phyloP scores from a whole-genome alignment of 2,797 vertebrate species.

The Anas acuta region DNA sequence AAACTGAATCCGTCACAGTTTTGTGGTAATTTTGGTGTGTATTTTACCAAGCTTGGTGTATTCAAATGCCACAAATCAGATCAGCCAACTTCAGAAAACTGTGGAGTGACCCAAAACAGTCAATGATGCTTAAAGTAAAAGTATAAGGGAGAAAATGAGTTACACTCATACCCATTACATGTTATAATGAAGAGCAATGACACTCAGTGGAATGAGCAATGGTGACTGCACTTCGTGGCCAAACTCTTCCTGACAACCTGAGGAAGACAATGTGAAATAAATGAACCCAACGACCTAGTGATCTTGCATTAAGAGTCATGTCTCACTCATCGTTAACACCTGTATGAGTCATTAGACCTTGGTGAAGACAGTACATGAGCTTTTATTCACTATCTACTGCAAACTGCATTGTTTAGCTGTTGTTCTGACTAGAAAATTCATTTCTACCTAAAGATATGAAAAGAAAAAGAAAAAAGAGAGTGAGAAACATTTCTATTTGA shows the following conservation, averaged over 20 bases:
- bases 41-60: neutral
- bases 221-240: neutral
- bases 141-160: neutral
- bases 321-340: conserved; percentile 36
- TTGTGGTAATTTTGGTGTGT: neutral
- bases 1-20: neutral
- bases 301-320: neutral
- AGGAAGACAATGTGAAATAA: neutral
- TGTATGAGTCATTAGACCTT: conserved; percentile 28
- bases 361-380: neutral
- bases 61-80: neutral
- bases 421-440: neutral
- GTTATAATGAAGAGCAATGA: neutral
- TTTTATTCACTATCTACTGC: neutral
- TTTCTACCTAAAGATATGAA: neutral
- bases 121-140: neutral
- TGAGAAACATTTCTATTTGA: conserved; percentile 7
- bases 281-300: neutral
- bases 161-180: neutral
- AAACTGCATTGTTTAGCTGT: conserved; percentile 13
- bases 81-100: neutral
- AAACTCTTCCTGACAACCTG: neutral
- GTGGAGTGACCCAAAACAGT: neutral
- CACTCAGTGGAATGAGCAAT: conserved; percentile 7
- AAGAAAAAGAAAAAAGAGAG: neutral